Evolutionary conservation across 2,797 vertebrate species (phyloP).

Genomic region (Phylloscopus collybita): DNA sequence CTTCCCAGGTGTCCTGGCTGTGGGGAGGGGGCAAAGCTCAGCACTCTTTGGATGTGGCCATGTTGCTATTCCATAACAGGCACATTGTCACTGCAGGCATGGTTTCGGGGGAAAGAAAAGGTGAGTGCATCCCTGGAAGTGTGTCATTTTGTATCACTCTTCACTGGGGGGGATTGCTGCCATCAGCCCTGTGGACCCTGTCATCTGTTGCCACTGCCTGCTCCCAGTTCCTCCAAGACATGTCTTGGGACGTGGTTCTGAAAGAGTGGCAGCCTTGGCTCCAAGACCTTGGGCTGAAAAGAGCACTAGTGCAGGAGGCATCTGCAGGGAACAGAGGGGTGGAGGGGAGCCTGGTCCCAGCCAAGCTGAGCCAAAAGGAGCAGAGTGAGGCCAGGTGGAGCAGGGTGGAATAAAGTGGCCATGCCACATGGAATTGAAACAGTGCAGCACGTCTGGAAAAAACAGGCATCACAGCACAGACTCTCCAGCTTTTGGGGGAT

Average conservation of each 20-base stretch:
- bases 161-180: neutral
- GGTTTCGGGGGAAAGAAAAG: accelerated
- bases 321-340: accelerated
- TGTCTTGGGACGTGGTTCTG: neutral
- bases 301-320: accelerated
- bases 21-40: neutral
- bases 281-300: neutral
- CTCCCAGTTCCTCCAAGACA: neutral
- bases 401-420: neutral
- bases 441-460: neutral
- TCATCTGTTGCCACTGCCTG: neutral
- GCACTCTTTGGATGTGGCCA: too few species aligned
- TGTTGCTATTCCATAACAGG: neutral
- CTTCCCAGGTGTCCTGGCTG: neutral
- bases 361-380: neutral
- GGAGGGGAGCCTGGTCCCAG: neutral
- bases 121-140: neutral
- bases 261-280: neutral
- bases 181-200: neutral
- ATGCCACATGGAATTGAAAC: neutral
- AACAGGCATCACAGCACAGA: neutral
- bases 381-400: neutral
- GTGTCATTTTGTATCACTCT: neutral
- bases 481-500: neutral
- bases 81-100: accelerated